These are phyloP conservation scores for Pyrochroa serraticornis DNA, from an alignment of 2,888 invertebrate species.

Conservation along the genomic window DNA sequence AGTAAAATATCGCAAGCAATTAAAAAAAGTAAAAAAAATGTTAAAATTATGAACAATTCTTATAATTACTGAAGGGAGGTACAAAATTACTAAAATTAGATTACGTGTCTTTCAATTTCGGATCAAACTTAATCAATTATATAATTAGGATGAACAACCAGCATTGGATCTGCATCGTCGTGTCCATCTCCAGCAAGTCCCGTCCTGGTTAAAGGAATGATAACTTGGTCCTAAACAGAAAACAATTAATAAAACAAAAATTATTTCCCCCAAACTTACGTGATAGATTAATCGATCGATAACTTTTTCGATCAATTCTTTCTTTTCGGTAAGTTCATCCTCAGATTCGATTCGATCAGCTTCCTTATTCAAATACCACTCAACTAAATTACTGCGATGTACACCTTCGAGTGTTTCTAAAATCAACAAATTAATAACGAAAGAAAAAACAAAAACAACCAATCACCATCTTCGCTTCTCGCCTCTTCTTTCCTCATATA, in stretches of 20 bases:
- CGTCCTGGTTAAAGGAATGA: conserved; percentile 73
- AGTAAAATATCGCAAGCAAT: too few species aligned
- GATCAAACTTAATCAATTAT: conserved; percentile 67
- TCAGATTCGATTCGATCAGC: conserved; percentile 89
- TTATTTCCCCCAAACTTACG: conserved; percentile 61
- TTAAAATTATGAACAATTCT: too few species aligned
- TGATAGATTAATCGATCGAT: conserved; percentile 88
- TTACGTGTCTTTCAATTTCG: too few species aligned
- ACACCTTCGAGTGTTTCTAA: conserved; percentile 65
- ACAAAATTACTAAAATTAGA: too few species aligned
- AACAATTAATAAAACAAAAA: conserved; percentile 12
- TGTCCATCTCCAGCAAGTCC: conserved; percentile 60
- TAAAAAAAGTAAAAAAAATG: too few species aligned
- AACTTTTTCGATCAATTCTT: conserved; percentile 90
- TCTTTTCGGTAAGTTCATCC: conserved; percentile 86
- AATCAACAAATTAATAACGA: conserved; percentile 7
- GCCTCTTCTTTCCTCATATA: conserved; percentile 87
- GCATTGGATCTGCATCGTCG: conserved; percentile 76
- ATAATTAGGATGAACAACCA: conserved; percentile 97
- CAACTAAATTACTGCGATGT: conserved; percentile 80
- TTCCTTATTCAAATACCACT: conserved; percentile 92
- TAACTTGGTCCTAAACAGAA: conserved; percentile 75
- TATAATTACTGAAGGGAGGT: too few species aligned
- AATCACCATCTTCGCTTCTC: conserved; percentile 67
- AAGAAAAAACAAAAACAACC: conserved; percentile 1